Percentiles rank a stretch among this genome's conserved stretches.
phyloP scores from a whole-genome alignment of 37 sponge, comb jelly and placozoan species.

The Halichondria panicea region DNA sequence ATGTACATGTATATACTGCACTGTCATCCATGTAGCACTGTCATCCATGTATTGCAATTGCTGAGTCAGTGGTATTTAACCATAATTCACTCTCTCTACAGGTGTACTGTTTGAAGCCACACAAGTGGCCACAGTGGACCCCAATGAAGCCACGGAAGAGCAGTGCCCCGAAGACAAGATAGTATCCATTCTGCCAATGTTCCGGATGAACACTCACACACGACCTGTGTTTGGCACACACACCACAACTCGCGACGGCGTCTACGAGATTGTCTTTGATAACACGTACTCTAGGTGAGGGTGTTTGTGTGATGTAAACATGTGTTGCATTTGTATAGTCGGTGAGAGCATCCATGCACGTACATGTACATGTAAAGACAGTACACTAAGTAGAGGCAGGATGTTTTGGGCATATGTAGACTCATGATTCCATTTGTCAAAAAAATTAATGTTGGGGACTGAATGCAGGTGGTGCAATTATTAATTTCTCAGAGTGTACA shows the following conservation, averaged over 20 bases:
- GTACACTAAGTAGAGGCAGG: neutral
- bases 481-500: too few relatives aligned
- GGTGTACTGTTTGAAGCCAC: constrained; percentile 86
- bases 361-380: neutral
- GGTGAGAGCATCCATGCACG: neutral
- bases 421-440: too few relatives aligned
- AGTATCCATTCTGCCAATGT: constrained; percentile 75
- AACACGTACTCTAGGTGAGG: constrained; percentile 90
- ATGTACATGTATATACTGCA: constrained; percentile 1
- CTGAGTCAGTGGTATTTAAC: neutral
- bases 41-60: too few relatives aligned
- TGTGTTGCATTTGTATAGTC: neutral
- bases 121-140: constrained; percentile 65
- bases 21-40: too few relatives aligned
- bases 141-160: constrained; percentile 38
- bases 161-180: constrained; percentile 58
- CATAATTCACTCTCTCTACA: neutral
- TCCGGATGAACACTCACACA: constrained; percentile 75
- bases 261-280: constrained; percentile 90
- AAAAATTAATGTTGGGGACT: too few relatives aligned
- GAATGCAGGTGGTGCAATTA: too few relatives aligned
- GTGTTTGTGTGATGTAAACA: too few relatives aligned
- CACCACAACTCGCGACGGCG: constrained; percentile 77
- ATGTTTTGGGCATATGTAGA: neutral
- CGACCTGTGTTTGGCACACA: constrained; percentile 85